A percentile compares a stretch with the other conserved stretches of the same genome.
These are phyloP conservation scores for Hemicentrotus pulcherrimus DNA, from an alignment of 35 echinoderm and acorn worm genomes.

Conservation along the genomic window DNA sequence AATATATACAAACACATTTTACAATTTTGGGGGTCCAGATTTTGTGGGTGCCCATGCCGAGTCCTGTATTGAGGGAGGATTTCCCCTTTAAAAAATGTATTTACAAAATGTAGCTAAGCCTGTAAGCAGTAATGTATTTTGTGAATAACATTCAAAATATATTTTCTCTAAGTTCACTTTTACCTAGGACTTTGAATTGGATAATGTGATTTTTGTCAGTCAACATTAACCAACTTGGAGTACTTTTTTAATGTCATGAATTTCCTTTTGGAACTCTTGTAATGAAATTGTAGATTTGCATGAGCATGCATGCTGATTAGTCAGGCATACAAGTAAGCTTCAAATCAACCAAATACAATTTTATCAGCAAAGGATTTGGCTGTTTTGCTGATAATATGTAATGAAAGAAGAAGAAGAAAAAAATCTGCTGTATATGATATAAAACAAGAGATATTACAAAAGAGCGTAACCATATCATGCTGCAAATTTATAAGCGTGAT, in stretches of 20 bases:
- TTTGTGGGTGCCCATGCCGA: too few species aligned
- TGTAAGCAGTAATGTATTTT: too few species aligned
- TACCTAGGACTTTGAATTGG: not conserved
- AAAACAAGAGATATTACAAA: not conserved
- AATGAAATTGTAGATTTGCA: not conserved
- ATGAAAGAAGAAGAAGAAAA: not conserved
- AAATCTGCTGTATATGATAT: not conserved
- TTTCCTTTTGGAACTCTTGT: not conserved
- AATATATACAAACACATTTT: too few species aligned
- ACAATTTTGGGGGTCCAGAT: too few species aligned
- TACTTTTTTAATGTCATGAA: too few species aligned
- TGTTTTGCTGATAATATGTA: not conserved
- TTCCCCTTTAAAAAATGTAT: too few species aligned
- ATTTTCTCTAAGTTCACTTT: not conserved
- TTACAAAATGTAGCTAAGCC: too few species aligned
- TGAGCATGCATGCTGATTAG: slow-evolving; percentile 39
- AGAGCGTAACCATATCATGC: not conserved
- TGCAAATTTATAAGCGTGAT: not conserved
- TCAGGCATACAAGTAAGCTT: slow-evolving; percentile 40
- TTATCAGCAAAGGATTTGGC: not conserved
- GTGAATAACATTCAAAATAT: too few species aligned
- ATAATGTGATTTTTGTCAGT: not conserved
- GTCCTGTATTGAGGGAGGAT: too few species aligned
- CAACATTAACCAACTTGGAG: not conserved
- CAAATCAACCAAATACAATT: slow-evolving; percentile 8